Base-by-base conservation (phyloP, 2,888 invertebrate species). In the Sericinus montela region DNA sequence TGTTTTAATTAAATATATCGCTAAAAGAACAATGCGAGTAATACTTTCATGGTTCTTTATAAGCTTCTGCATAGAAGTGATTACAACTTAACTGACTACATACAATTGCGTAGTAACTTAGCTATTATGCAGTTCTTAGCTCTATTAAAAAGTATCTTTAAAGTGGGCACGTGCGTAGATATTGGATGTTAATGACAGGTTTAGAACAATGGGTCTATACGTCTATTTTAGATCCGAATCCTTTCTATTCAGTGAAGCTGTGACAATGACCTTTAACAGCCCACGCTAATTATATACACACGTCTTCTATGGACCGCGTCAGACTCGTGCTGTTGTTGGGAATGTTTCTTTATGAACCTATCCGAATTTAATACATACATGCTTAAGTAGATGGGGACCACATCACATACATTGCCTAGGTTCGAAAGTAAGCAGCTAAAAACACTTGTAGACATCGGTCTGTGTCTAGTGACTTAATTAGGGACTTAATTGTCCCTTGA, bases 181-280 rank as follows among this genome's bases (percentile, higher is more conserved):
- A 43, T 36, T 50, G 19, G 30, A 53, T 57, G 52, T 48, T 47
- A 44, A 52, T 54, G 46, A 45, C 45, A 52, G 54, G 50, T 56
- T 63, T 54, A 62, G 65, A 68, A 74, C 68, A 68, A 72, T 69
- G 65, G 74, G 61, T 63, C 69, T 74, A 75, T 38, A 16, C 41
- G 42, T 45, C 49, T 45, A 49, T 45, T 75, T 80, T 75, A 69
- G 34, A 73, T 72, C 69, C 71, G 66, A 70, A 72, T 72, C 67
- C 68, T 62, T 57, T 54, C 65, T 67, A 67, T 70, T 70, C 69
- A 67, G 64, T 69, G 67, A 72, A 72, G 75, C 80, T 78, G 77
- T 70, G 87, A 88, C 87, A 87, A 86, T 88, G 87, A 86, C 85
- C 87, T 86, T 83, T 84, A 67, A 62, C 69, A 74, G 75, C 85